Conservation (phyloP, 2,797 vertebrate species). For the Sebastiscus albofasciatus region DNA sequence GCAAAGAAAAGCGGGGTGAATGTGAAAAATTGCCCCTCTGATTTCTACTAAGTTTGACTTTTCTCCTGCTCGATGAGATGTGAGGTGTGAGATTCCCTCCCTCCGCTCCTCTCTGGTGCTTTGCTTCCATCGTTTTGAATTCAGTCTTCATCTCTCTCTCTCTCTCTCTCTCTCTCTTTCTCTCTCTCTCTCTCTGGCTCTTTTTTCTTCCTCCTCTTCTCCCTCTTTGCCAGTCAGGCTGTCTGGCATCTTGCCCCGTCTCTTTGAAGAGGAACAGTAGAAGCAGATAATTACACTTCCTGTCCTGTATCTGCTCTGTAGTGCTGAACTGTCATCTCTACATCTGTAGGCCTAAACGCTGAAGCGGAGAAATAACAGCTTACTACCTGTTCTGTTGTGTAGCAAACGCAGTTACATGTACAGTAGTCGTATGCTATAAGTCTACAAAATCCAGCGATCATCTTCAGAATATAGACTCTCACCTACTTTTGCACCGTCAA, state of each 20-base stretch:
- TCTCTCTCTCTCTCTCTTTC: background rate
- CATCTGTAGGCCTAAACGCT: constrained; percentile 51
- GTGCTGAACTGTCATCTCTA: constrained; percentile 73
- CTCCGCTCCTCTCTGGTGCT: constrained; percentile 9
- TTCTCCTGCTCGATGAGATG: constrained; percentile 35
- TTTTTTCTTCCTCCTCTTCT: background rate
- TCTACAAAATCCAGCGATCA: background rate
- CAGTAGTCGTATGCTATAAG: background rate
- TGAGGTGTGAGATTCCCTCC: constrained; percentile 45
- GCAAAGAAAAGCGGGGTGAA: constrained; percentile 40
- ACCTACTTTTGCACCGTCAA: background rate
- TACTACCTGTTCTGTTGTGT: constrained; percentile 14
- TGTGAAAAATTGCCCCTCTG: constrained; percentile 46
- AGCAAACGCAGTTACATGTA: background rate
- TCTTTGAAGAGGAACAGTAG: constrained; percentile 77
- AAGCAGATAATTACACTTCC: constrained; percentile 82
- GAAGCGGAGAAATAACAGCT: constrained; percentile 39
- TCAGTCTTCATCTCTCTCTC: constrained; percentile 43
- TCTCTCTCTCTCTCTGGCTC: background rate
- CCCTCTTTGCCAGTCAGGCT: constrained; percentile 54
- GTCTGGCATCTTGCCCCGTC: constrained; percentile 61
- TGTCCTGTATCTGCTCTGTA: constrained; percentile 77
- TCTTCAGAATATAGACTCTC: background rate
- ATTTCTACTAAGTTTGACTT: constrained; percentile 55
- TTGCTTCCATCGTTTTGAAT: constrained; percentile 38